phyloP scores from a whole-genome alignment of 1,140 invertebrate species.

The Carposina sasakii region DNA sequence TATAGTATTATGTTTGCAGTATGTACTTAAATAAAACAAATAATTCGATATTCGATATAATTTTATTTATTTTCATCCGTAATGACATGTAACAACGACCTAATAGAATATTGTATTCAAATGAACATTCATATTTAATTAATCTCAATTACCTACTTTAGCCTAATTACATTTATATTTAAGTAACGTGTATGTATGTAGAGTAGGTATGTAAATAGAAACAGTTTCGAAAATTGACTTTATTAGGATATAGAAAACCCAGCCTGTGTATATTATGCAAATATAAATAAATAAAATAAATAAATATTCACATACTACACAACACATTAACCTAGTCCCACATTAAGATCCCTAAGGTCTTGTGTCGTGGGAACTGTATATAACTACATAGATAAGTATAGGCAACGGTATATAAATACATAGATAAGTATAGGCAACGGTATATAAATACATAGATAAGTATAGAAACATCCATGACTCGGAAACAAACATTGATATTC shows the following conservation, averaged over 20 bases:
- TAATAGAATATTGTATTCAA: constrained; percentile 5
- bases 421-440: too few species aligned
- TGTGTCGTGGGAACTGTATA: too few species aligned
- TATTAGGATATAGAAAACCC: neutral
- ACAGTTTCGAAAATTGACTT: neutral
- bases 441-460: too few species aligned
- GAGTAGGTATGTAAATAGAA: neutral
- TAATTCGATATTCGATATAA: neutral
- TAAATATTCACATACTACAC: too few species aligned
- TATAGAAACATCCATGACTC: too few species aligned
- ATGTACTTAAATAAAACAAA: constrained; percentile 1
- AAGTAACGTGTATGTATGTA: constrained; percentile 7
- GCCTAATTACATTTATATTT: neutral
- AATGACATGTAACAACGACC: constrained; percentile 5
- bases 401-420: too few species aligned
- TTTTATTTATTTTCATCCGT: constrained; percentile 6
- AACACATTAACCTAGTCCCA: too few species aligned
- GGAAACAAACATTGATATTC: too few species aligned
- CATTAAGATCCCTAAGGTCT: too few species aligned
- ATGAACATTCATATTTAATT: neutral
- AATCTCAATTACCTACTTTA: neutral
- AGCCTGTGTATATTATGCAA: neutral
- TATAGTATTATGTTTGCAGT: too few species aligned
- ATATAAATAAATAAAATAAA: too few species aligned
- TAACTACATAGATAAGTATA: too few species aligned